phyloP scores from a whole-genome alignment of 2,888 invertebrate species.

The Cantharis flavilabris region DNA sequence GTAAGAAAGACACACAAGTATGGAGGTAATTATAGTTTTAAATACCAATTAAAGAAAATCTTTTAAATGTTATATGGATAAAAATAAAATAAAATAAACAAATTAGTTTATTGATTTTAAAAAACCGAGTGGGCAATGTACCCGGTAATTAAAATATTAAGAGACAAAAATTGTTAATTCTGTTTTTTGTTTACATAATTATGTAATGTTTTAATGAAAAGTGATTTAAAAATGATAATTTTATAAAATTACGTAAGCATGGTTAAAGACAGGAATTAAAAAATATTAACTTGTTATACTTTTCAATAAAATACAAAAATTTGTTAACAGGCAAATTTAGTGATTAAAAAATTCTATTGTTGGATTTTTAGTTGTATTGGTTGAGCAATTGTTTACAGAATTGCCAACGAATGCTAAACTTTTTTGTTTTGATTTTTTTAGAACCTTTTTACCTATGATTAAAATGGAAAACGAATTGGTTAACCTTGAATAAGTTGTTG shows the following conservation, averaged over 20 bases:
- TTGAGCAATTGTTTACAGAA: background rate
- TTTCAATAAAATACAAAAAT: background rate
- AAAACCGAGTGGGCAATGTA: background rate
- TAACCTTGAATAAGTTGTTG: constrained; percentile 29
- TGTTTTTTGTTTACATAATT: background rate
- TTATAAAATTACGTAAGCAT: background rate
- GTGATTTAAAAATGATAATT: background rate
- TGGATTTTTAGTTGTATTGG: background rate
- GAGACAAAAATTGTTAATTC: background rate
- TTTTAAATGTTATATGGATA: background rate
- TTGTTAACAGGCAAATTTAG: background rate
- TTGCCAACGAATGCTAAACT: background rate
- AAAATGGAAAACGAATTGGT: constrained; percentile 7
- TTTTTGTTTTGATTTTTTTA: background rate
- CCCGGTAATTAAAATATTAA: background rate
- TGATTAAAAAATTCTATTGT: background rate
- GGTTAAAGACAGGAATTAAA: background rate
- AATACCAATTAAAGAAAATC: background rate
- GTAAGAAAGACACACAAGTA: background rate
- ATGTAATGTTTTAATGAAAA: background rate
- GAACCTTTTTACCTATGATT: background rate
- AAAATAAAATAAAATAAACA: background rate
- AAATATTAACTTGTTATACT: background rate
- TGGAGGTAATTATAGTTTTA: background rate
- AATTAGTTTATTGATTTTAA: background rate